Percentiles rank a stretch among this genome's conserved stretches.
Evolutionary conservation across 1,140 invertebrate genomes (phyloP).

Genomic region (Zeugodacus cucurbitae): DNA sequence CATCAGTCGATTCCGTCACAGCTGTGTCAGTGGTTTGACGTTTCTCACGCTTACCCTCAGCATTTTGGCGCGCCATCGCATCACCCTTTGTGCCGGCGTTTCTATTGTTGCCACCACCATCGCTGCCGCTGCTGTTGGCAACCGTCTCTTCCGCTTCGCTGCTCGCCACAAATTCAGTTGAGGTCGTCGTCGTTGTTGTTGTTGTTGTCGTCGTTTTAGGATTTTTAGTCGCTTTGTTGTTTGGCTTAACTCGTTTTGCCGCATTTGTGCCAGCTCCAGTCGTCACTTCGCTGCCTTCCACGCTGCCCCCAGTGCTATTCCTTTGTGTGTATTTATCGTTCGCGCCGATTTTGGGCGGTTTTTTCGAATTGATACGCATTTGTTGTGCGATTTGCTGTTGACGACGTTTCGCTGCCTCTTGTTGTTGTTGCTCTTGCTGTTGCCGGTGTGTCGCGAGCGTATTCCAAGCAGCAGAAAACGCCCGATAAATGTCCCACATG

Average conservation of each 20-base stretch:
- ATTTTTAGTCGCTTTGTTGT: constrained; percentile 35
- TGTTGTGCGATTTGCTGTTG: constrained; percentile 49
- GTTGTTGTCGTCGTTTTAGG: constrained; percentile 46
- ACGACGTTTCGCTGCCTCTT: constrained; percentile 46
- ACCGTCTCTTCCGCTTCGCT: constrained; percentile 39
- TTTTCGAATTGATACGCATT: constrained; percentile 56
- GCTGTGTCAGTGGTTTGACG: constrained; percentile 44
- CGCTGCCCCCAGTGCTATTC: background rate
- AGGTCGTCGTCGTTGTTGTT: constrained; percentile 45
- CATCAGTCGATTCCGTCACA: constrained; percentile 41
- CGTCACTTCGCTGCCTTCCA: background rate
- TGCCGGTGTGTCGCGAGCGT: constrained; percentile 54
- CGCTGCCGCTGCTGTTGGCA: constrained; percentile 19
- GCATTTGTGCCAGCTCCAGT: background rate
- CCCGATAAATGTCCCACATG: constrained; percentile 62
- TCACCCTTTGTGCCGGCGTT: constrained; percentile 42
- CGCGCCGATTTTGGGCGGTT: constrained; percentile 52
- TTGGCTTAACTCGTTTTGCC: background rate
- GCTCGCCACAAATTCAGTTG: constrained; percentile 39
- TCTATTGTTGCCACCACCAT: background rate
- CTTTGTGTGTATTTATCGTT: constrained; percentile 49
- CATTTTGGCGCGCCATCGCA: constrained; percentile 45
- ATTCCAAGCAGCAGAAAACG: constrained; percentile 55
- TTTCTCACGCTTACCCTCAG: constrained; percentile 51
- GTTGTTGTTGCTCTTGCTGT: constrained; percentile 53